A percentile compares a stretch with the other conserved stretches of the same genome.
Evolutionary conservation across 2,113 vertebrate genomes (phyloP).

Genomic region (Scortum barcoo): DNA sequence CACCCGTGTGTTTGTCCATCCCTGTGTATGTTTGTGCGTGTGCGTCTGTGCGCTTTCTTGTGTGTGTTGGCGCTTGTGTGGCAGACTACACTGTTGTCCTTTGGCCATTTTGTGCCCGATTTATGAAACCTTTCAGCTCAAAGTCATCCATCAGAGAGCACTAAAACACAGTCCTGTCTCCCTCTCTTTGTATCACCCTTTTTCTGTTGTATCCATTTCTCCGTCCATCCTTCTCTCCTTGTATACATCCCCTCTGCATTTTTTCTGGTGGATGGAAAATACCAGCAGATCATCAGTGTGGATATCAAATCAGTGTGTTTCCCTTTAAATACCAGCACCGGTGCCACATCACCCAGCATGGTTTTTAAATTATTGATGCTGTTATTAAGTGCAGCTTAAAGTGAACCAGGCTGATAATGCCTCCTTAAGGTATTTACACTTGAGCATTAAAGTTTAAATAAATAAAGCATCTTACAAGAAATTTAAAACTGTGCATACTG

Average conservation of each 20-base stretch:
- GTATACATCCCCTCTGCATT: neutral
- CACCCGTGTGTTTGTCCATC: conserved; percentile 12
- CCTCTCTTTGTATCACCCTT: neutral
- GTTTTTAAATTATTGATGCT: conserved; percentile 43
- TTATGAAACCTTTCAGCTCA: conserved; percentile 44
- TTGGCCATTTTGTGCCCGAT: conserved; percentile 27
- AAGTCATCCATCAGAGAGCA: conserved; percentile 27
- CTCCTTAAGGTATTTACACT: conserved; percentile 33
- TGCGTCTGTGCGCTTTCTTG: neutral
- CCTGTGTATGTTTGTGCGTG: neutral
- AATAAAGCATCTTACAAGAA: conserved; percentile 14
- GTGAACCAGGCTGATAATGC: conserved; percentile 25
- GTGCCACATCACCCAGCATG: neutral
- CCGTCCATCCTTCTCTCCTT: neutral
- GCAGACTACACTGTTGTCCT: neutral
- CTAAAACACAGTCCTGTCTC: neutral
- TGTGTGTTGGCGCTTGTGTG: neutral
- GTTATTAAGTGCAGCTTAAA: conserved; percentile 29
- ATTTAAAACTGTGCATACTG: neutral
- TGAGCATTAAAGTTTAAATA: conserved; percentile 35
- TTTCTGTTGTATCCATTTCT: neutral
- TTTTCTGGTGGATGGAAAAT: neutral
- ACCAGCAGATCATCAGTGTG: neutral
- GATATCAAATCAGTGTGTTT: neutral
- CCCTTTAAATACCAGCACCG: neutral